phyloP scores from a whole-genome alignment of 2,888 invertebrate genomes.

The Isotomurus palustris region DNA sequence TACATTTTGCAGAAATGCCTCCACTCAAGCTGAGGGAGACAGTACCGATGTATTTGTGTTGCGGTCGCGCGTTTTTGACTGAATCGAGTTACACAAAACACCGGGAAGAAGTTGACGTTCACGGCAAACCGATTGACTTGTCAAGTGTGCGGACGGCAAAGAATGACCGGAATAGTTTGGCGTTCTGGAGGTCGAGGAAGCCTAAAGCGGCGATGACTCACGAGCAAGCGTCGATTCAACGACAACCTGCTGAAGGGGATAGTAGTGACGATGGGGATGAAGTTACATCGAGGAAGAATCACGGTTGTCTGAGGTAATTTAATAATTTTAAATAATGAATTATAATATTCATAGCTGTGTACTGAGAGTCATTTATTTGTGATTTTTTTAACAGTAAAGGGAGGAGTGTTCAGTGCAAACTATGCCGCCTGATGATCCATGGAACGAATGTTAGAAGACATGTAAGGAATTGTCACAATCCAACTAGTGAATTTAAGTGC shows the following conservation, averaged over 20 bases:
- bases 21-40: slow-evolving; percentile 4
- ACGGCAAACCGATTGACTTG: slow-evolving; percentile 15
- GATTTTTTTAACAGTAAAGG: neutral
- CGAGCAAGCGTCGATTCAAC: no score
- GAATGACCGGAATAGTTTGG: neutral
- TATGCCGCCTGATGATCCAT: neutral
- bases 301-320: neutral
- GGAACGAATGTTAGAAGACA: neutral
- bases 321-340: neutral
- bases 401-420: neutral
- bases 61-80: slow-evolving; percentile 22
- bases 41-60: slow-evolving; percentile 16
- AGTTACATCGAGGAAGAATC: neutral
- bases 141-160: slow-evolving; percentile 13
- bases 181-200: slow-evolving; percentile 16
- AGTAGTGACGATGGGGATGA: slow-evolving; percentile 6
- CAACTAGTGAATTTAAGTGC: neutral
- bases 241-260: neutral
- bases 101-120: slow-evolving; percentile 6
- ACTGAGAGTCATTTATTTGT: neutral
- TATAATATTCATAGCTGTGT: neutral
- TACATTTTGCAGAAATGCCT: slow-evolving; percentile 10
- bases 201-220: neutral
- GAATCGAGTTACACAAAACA: slow-evolving; percentile 22
- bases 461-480: slow-evolving; percentile 7